Conservation (phyloP, 1,140 invertebrate species). For the Leucophenga varia region DNA sequence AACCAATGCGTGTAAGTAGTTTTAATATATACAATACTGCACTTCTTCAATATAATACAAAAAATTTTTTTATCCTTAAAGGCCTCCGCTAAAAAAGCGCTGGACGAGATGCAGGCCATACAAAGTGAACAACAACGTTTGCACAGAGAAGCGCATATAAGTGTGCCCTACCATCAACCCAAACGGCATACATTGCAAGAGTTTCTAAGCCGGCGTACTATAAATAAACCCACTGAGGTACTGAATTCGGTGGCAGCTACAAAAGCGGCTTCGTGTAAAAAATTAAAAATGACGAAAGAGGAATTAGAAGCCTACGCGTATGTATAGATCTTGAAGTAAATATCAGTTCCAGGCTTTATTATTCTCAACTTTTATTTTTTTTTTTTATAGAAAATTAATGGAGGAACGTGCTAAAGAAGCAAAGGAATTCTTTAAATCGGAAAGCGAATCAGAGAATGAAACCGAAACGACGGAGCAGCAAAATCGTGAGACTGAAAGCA, state of each 20-base stretch:
- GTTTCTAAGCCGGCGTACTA: constrained; percentile 61
- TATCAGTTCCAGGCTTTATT: no score
- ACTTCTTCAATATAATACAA: not conserved
- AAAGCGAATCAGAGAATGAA: constrained; percentile 55
- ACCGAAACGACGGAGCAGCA: constrained; percentile 38
- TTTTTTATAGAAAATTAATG: constrained; percentile 57
- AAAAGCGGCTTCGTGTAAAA: constrained; percentile 26
- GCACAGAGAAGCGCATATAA: constrained; percentile 64
- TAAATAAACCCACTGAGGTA: constrained; percentile 38
- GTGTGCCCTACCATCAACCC: constrained; percentile 73
- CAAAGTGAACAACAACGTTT: constrained; percentile 63
- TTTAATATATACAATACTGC: not conserved
- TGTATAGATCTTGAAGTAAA: constrained; percentile 21
- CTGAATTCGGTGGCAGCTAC: constrained; percentile 37
- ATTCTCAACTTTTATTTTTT: no score
- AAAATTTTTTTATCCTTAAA: constrained; percentile 15
- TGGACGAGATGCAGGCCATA: constrained; percentile 56
- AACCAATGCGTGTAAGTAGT: constrained; percentile 6
- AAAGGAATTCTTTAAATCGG: constrained; percentile 61
- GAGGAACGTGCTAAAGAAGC: constrained; percentile 60
- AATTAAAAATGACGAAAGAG: constrained; percentile 58
- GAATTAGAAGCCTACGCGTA: constrained; percentile 59
- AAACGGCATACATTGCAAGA: constrained; percentile 69
- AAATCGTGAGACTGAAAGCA: no score
- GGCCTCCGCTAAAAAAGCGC: constrained; percentile 57